Base-by-base conservation (phyloP, 1,140 invertebrate genomes). In the Papilio glaucus region DNA sequence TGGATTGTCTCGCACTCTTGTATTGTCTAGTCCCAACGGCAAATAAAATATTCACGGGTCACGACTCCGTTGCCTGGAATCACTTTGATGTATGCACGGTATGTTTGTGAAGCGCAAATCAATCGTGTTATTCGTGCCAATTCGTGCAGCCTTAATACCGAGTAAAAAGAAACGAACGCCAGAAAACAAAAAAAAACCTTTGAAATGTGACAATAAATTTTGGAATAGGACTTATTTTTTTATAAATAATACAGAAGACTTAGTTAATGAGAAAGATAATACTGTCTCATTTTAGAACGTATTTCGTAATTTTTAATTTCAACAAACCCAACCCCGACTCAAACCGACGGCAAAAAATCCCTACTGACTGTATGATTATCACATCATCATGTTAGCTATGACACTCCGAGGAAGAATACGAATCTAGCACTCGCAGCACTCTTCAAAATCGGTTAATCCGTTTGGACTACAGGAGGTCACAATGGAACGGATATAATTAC, bases 21-120 rank as follows among this genome's bases (percentile, higher is more conserved):
- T 69, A 69, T 69, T 69, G 67, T 69, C 42, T 69, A 37, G 42
- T 69, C 67, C 67, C 67, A 49, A 49, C 15, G 42, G 67, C 41
- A 69, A 69, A 69, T 69, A 69, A 69, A 69, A 69, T 53, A 53
- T 69, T 69, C 67, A 69, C 67, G 67, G 67, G 67, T 69, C 41
- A 69, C 41, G 42, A 39, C 42, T 33, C 42, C 67, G 67, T 37
- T 49, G 42, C 26, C n/a, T 37, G 42, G 67, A 69, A 69, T 53
- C 67, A 53, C 67, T 69, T 49, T 69, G 67, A 69, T 69, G 67
- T 69, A 69, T 69, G 42, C 67, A 69, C 67, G 45, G 67, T 49
- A 69, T 69, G 67, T 69, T 69, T 69, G 67, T 21, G 37, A 69
- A 69, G 42, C 24, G 29, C 67, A 69, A 69, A 69, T 69, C 67